phyloP scores from a whole-genome alignment of 2,113 vertebrate genomes.

The Orientallactaga bullata region DNA sequence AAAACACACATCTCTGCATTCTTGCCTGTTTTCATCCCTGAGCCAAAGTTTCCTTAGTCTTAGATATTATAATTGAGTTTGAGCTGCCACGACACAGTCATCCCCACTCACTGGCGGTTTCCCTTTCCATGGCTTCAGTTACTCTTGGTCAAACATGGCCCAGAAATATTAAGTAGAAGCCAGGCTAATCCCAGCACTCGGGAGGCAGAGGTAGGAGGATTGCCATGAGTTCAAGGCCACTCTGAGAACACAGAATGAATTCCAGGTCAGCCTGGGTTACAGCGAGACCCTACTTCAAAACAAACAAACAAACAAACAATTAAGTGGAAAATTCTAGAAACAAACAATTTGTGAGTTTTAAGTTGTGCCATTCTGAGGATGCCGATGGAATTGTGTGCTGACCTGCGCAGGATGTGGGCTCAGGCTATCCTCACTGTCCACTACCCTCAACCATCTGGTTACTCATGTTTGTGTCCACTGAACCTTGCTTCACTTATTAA shows the following conservation, averaged over 20 bases:
- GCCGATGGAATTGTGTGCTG: neutral
- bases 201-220: no score
- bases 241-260: no score
- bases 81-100: neutral
- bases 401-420: neutral
- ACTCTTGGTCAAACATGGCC: neutral
- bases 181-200: no score
- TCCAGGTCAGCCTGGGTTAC: no score
- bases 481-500: no score
- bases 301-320: no score
- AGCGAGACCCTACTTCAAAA: no score
- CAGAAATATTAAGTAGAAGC: neutral
- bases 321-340: neutral
- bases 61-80: neutral
- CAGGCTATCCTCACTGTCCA: no score
- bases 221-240: no score
- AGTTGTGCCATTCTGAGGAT: neutral
- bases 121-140: neutral
- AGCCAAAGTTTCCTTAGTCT: neutral
- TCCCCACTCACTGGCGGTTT: neutral
- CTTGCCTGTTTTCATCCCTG: neutral
- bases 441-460: neutral
- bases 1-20: neutral
- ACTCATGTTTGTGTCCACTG: no score
- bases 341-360: neutral